Conservation (phyloP, 1,140 invertebrate genomes). For the Microplitis demolitor region DNA sequence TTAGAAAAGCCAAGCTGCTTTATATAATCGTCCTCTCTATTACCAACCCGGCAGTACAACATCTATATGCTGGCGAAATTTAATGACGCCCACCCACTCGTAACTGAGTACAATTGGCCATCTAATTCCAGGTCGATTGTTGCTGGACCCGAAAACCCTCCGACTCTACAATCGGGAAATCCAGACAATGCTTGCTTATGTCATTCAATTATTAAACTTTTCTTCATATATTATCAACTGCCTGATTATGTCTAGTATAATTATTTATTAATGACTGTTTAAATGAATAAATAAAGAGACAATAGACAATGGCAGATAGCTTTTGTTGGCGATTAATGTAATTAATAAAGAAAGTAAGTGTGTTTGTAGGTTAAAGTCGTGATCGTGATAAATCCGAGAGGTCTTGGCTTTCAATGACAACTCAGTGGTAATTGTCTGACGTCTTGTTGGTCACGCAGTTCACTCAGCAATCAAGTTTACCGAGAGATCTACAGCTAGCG, state of each 20-base stretch:
- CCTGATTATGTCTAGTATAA: too few species aligned
- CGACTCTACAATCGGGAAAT: slow-evolving; percentile 6
- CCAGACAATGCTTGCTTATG: slow-evolving; percentile 19
- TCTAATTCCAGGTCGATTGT: slow-evolving; percentile 22
- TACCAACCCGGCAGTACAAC: too few species aligned
- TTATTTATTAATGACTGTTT: too few species aligned
- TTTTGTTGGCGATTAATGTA: background rate
- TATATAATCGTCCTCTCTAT: too few species aligned
- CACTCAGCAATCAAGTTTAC: background rate
- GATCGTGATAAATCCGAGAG: background rate
- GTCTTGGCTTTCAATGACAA: background rate
- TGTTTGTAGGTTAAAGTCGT: slow-evolving; percentile 21
- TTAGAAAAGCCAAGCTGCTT: too few species aligned
- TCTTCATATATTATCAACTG: too few species aligned
- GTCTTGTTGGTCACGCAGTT: background rate
- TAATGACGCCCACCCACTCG: slow-evolving; percentile 17
- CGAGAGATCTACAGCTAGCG: too few species aligned
- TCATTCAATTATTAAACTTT: background rate
- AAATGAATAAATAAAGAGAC: too few species aligned
- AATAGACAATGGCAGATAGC: too few species aligned
- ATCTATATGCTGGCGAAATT: background rate
- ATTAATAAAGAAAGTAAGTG: slow-evolving; percentile 5
- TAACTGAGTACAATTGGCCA: slow-evolving; percentile 26
- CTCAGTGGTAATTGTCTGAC: background rate
- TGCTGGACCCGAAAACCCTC: slow-evolving; percentile 7